phyloP scores from a whole-genome alignment of 2,888 invertebrate genomes.

The Arctia plantaginis region DNA sequence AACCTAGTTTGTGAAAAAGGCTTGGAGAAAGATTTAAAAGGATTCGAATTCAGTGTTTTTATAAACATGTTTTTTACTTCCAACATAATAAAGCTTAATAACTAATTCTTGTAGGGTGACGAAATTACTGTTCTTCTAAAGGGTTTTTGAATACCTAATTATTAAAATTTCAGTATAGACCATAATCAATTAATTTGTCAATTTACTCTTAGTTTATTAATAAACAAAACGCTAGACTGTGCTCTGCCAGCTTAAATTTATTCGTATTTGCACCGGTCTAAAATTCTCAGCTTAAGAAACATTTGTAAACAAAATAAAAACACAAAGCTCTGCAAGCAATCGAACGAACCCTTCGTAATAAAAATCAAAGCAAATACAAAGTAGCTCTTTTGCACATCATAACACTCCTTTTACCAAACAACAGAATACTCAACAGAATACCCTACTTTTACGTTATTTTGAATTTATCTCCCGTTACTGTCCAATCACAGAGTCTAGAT shows the following conservation, averaged over 20 bases:
- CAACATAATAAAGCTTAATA: no score
- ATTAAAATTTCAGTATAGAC: no score
- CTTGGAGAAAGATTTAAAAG: no score
- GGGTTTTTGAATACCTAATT: no score
- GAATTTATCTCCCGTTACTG: conserved; percentile 53
- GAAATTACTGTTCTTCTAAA: no score
- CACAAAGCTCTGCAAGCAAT: not conserved
- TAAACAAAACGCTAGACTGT: not conserved
- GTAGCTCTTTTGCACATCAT: conserved; percentile 22
- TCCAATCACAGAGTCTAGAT: conserved; percentile 60
- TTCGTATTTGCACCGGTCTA: not conserved
- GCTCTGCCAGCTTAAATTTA: not conserved
- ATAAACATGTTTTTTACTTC: no score
- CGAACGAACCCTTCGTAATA: not conserved
- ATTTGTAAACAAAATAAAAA: not conserved
- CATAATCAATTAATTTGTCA: no score
- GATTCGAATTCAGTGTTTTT: no score
- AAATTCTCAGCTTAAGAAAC: not conserved
- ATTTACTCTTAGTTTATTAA: no score
- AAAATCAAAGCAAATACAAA: conserved; percentile 1
- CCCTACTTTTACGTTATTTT: conserved; percentile 30
- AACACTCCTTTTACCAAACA: conserved; percentile 10
- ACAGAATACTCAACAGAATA: conserved; percentile 31
- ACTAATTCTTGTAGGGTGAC: no score
- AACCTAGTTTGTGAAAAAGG: no score